Conservation (phyloP, 2,113 vertebrate species). For the Trogon melanurus region DNA sequence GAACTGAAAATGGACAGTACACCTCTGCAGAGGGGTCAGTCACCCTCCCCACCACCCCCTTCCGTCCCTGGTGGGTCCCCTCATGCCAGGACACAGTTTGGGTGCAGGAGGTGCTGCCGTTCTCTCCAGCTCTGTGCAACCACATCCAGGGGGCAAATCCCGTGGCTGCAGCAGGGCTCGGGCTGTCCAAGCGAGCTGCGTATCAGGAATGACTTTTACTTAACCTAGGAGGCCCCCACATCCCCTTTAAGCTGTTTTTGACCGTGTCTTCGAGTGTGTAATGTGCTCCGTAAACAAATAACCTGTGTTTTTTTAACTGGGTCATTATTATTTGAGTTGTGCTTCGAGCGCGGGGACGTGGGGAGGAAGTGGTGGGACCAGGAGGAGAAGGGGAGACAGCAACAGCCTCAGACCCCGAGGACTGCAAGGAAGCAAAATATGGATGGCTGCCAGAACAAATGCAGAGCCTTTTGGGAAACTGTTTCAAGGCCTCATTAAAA, state of each 20-base stretch:
- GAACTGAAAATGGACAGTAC: not conserved
- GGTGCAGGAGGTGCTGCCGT: not conserved
- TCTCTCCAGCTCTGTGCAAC: not conserved
- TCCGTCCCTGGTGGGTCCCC: not conserved
- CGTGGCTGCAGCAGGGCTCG: not conserved
- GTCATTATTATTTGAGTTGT: not conserved
- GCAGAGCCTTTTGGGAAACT: not conserved
- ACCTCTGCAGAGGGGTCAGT: rapidly evolving
- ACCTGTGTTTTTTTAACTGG: slow-evolving; percentile 55
- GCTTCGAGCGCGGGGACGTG: not conserved
- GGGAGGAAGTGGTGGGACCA: slow-evolving; percentile 58
- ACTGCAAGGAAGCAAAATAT: slow-evolving; percentile 2
- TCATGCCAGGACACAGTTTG: not conserved
- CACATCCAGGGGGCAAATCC: not conserved
- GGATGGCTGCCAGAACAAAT: slow-evolving; percentile 58
- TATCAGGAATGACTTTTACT: not conserved
- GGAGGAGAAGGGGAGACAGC: slow-evolving; percentile 7
- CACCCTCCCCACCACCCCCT: rapidly evolving
- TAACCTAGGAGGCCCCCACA: not conserved
- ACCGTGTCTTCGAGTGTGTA: not conserved
- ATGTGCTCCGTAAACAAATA: slow-evolving; percentile 49
- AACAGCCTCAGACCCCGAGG: slow-evolving; percentile 22
- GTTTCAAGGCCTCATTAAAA: not conserved
- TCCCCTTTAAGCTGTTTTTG: slow-evolving; percentile 26
- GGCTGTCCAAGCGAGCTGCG: not conserved